These are phyloP conservation scores for Micoletzkya japonica DNA, from an alignment of 2,888 invertebrate species.

Conservation along the genomic window DNA sequence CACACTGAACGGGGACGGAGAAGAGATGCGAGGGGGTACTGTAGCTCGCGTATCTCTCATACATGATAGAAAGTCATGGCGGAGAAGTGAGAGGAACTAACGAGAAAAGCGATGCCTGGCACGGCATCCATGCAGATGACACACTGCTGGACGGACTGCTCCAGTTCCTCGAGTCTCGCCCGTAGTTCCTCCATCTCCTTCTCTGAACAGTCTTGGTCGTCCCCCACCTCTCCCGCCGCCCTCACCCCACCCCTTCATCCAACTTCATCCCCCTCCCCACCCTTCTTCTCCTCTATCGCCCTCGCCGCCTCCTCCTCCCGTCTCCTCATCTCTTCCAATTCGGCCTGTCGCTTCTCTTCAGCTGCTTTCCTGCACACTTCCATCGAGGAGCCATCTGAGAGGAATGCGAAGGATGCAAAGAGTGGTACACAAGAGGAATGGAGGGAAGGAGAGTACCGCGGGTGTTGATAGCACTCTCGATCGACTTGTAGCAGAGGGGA, in stretches of 20 bases:
- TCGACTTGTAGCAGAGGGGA: conserved; percentile 27
- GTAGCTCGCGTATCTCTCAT: no score
- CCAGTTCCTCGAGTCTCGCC: conserved; percentile 27
- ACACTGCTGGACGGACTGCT: conserved; percentile 22
- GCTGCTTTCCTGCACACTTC: conserved; percentile 17
- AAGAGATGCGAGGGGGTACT: no score
- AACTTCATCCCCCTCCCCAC: background rate
- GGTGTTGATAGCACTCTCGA: conserved; percentile 12
- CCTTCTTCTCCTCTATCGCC: conserved; percentile 22
- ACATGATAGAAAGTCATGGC: no score
- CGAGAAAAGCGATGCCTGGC: conserved; percentile 17
- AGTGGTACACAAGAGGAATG: background rate
- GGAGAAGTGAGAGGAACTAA: background rate
- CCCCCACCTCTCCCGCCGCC: background rate
- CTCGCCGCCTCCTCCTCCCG: conserved; percentile 17
- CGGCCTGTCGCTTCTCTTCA: conserved; percentile 15
- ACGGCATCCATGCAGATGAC: conserved; percentile 27
- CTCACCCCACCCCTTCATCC: background rate
- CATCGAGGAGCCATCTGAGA: conserved; percentile 13
- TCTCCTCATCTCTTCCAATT: conserved; percentile 18
- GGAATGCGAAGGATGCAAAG: background rate
- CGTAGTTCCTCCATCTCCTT: conserved; percentile 7
- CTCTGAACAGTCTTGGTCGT: background rate
- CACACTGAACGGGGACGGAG: conserved; percentile 16
- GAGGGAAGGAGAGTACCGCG: background rate